Evolutionary conservation across 2,797 vertebrate genomes (phyloP).

Genomic region (Chelonia mydas): DNA sequence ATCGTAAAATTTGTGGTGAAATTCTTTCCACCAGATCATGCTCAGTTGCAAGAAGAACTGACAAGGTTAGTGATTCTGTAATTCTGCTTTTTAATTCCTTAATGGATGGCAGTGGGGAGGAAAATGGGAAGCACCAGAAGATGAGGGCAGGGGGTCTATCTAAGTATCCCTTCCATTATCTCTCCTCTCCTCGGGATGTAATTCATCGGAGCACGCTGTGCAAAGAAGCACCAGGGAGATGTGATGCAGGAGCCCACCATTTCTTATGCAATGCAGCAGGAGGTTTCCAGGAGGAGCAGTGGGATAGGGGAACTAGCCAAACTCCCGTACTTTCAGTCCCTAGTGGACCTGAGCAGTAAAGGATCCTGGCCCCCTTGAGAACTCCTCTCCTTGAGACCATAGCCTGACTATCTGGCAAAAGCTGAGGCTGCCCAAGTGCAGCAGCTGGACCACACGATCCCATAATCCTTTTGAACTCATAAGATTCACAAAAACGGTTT

Average conservation of each 20-base stretch:
- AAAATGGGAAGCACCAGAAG: not conserved
- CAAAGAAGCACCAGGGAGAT: not conserved
- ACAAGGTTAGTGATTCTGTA: conserved; percentile 87
- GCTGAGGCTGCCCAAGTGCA: not conserved
- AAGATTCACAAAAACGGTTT: not conserved
- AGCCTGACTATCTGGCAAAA: fast-evolving
- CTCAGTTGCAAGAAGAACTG: conserved; percentile 94
- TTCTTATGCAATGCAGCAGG: not conserved
- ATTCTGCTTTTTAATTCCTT: not conserved
- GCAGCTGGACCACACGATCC: not conserved
- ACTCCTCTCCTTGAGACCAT: not conserved
- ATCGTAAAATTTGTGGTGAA: conserved; percentile 95
- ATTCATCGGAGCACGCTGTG: not conserved
- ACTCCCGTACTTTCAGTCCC: not conserved
- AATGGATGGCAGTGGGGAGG: not conserved
- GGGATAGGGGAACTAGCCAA: not conserved
- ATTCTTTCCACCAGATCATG: conserved; percentile 95
- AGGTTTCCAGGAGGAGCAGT: not conserved
- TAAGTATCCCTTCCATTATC: not conserved
- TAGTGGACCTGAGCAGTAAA: not conserved
- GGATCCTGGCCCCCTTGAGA: not conserved
- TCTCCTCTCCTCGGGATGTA: not conserved
- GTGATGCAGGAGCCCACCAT: not conserved
- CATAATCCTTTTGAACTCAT: not conserved
- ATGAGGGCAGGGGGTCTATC: not conserved